Base-by-base conservation (phyloP, 2,888 invertebrate species). In the Acanthosepion esculentum region DNA sequence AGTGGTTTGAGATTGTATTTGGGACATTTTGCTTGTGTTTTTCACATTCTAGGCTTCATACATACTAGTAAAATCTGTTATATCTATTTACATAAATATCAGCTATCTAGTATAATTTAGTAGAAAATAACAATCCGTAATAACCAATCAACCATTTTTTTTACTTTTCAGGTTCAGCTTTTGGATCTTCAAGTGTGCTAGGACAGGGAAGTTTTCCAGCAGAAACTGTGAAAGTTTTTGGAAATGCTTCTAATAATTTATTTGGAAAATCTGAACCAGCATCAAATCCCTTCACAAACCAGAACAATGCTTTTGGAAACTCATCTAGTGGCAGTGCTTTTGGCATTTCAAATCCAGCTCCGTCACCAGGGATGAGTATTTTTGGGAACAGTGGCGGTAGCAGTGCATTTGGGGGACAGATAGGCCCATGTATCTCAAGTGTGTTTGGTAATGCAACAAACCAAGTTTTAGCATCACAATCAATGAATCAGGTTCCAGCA, bases 181-280 rank as follows among this genome's bases (percentile, higher is more conserved):
- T 94, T 59, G 94, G 94, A 18, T 92, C 94, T 93, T 94, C 94
- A 92, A 94, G 94, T 48, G 94, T 55, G 12, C 48, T 59, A 8
- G n/a, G 64, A 93, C 64, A 48, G 33, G 53, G 91, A 20, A n/a
- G 91, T 41, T 94, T 94, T 94, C 93, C 94, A 1, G 29, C 93
- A n/a, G 94, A 93, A 59, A 55, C 94, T 48, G 91, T 78, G 8
- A 64, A 78, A 26, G 59, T 93, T 5, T 94, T 94, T n/a, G 94
- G 94, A 91, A 91, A 94, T n/a, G 20, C 64, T 48, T 50, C 59
- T 93, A 26, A 53, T 23, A 91, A 92, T 91, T 95, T 95, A 91
- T 95, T 95, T 94, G 95, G 95, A 33, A 93, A 95, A 92, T 93
- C 94, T 93, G 94, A 91, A 26, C 23, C 41, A 33, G 23, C n/a